phyloP scores from a whole-genome alignment of 2,797 vertebrate species.

The Carcharodon carcharias region DNA sequence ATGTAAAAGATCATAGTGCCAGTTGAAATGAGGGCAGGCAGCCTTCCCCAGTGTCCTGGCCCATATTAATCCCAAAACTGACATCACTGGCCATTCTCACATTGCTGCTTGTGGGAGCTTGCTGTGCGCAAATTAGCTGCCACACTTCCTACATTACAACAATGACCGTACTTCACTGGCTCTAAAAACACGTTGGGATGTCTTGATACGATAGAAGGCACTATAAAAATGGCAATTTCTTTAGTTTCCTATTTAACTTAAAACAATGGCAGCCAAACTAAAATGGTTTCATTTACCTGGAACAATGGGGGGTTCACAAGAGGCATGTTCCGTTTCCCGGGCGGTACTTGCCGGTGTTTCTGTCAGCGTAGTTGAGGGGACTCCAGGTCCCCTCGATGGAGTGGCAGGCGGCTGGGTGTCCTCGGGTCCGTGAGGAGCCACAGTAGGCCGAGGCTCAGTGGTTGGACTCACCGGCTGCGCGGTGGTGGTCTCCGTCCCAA shows the following conservation, averaged over 20 bases:
- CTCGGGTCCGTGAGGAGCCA: not conserved
- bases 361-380: not conserved
- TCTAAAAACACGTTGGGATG: not conserved
- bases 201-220: not conserved
- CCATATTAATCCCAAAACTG: too few relatives aligned
- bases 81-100: too few relatives aligned
- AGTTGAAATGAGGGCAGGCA: not conserved
- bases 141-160: not conserved
- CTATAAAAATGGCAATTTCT: not conserved
- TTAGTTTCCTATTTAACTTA: not conserved
- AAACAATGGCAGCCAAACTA: not conserved
- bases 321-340: not conserved
- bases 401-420: not conserved
- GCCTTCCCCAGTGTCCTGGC: too few relatives aligned
- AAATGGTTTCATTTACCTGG: not conserved
- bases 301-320: not conserved
- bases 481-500: rapidly evolving
- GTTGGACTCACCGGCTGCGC: rapidly evolving
- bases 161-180: not conserved
- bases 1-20: not conserved
- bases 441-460: not conserved
- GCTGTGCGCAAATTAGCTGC: not conserved
- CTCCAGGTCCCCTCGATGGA: not conserved
- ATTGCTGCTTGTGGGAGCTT: not conserved
- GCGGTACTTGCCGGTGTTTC: not conserved